Conservation (phyloP, 2,888 invertebrate species). For the Eilema griseolum region DNA sequence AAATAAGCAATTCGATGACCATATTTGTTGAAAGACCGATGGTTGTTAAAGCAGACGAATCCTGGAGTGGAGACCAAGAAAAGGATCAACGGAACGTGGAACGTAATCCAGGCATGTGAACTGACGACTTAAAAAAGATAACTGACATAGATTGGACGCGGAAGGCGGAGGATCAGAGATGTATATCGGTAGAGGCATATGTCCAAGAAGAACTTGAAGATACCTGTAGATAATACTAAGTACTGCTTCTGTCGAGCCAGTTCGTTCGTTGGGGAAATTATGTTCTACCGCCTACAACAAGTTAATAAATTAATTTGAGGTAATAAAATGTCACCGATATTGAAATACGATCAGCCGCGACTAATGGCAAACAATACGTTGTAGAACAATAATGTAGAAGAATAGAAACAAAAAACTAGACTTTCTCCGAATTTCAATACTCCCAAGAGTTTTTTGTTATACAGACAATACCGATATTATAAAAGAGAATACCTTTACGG, state of each 20-base stretch:
- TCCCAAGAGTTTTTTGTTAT: constrained; percentile 34
- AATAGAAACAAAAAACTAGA: constrained; percentile 27
- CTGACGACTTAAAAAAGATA: not conserved
- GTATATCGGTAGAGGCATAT: not conserved
- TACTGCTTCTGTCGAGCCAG: not conserved
- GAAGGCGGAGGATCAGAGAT: not conserved
- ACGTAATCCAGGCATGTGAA: not conserved
- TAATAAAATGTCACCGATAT: constrained; percentile 3
- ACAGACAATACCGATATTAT: constrained; percentile 24
- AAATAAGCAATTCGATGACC: too few species aligned
- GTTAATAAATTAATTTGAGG: not conserved
- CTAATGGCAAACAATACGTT: not conserved
- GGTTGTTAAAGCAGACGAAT: too few species aligned
- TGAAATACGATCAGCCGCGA: not conserved
- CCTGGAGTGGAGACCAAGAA: not conserved
- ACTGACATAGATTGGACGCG: not conserved
- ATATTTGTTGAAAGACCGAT: too few species aligned
- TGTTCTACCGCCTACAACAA: not conserved
- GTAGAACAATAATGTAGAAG: too few species aligned
- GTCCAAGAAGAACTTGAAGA: not conserved
- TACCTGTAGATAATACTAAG: not conserved
- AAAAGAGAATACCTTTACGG: constrained; percentile 30
- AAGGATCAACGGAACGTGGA: not conserved
- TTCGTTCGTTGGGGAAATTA: not conserved
- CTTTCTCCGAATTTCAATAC: constrained; percentile 25